phyloP scores from a whole-genome alignment of 2,888 invertebrate genomes.

The Leptinotarsa peninsularis region DNA sequence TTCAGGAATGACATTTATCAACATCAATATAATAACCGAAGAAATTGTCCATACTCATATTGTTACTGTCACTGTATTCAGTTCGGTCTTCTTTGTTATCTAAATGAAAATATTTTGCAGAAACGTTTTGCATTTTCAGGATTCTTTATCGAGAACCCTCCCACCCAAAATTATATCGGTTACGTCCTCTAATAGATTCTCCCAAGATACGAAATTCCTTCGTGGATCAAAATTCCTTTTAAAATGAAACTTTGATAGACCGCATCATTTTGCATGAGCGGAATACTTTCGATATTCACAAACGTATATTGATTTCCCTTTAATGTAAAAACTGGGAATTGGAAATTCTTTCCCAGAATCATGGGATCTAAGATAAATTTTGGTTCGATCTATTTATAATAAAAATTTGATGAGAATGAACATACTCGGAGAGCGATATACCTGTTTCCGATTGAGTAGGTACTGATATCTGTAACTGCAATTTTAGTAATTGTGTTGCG shows the following conservation, averaged over 20 bases:
- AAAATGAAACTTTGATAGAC: conserved; percentile 61
- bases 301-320: conserved; percentile 47
- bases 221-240: conserved; percentile 57
- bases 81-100: background rate
- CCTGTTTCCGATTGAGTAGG: no score
- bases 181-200: conserved; percentile 50
- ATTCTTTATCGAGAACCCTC: background rate
- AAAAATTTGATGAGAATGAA: no score
- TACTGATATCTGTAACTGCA: no score
- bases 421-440: no score
- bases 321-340: conserved; percentile 41
- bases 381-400: no score
- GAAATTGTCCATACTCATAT: background rate
- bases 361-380: no score
- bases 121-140: background rate
- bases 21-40: no score
- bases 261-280: conserved; percentile 59
- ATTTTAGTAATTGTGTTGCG: no score
- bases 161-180: conserved; percentile 5
- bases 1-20: no score
- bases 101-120: background rate
- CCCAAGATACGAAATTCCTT: conserved; percentile 56
- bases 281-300: conserved; percentile 52
- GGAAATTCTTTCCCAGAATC: conserved; percentile 41
- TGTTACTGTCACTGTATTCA: background rate